Base-by-base conservation (phyloP, 1,140 invertebrate species). In the Leptinotarsa texana region DNA sequence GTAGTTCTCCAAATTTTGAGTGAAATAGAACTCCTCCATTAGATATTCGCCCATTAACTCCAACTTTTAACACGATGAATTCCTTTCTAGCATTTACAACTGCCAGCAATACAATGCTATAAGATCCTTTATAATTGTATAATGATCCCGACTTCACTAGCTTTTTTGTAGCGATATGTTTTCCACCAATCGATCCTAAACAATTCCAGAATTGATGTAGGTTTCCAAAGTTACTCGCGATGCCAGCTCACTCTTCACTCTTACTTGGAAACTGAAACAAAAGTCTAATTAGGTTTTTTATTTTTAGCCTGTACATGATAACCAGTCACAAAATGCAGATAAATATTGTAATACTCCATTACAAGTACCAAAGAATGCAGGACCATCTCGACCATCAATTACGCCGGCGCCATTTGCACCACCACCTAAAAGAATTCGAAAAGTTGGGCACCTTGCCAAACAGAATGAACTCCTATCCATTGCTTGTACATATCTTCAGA, bases 51-150 rank as follows among this genome's bases (percentile, higher is more conserved):
- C 49, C 69, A 62, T 71, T 71, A n/a, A 33, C 22, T 15, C 48
- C 69, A 57, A 22, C n/a, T 18, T 71, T 8, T n/a, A 71, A 49
- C 13, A 27, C 17, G 1, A 71, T 71, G 47, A 71, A 71, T 71
- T 62, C 51, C 11, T 71, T 22, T n/a, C 61, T 6, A 15, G 69
- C 51, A 57, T 49, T 61, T n/a, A 27, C 69, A 13, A 71, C 22
- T 62, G 69, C 69, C 21, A 71, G 18, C 13, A 62, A 51, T 13
- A 71, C 69, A 33, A 71, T 24, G 0, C 69, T 71, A 21, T 13
- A 71, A 13, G 13, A 22, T 51, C 69, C 57, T 71, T 71, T 61
- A 71, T 61, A 57, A 71, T 71, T 71, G 27, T 57, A 61, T 24
- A 24, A n/a, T n/a, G 69, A 51, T 18, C n/a, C 47, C 3, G 48